Base-by-base conservation (phyloP, 2,888 invertebrate genomes). In the Melanargia galathea region DNA sequence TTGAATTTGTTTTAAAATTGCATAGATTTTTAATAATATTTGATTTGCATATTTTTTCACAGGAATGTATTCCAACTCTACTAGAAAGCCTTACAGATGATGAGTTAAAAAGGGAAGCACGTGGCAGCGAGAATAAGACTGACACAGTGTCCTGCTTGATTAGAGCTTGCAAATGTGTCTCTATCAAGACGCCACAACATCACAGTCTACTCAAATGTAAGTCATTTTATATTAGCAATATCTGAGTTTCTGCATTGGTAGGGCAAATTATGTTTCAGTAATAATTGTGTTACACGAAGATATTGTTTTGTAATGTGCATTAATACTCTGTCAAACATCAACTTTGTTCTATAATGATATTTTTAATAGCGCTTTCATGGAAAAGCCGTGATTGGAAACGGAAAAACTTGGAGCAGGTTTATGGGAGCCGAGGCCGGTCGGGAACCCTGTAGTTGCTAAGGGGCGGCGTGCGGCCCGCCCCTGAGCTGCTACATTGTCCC, bases 121-220 rank as follows among this genome's bases (percentile, higher is more conserved):
- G 98, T 81, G 93, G 93, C 16, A 96, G 95, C 79, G 98, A 98
- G 87, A 97, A 97, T 69, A 98, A 98, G 90, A 98, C 97, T 84
- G 99, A 99, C 89, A 96, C 97, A 57, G 96, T 99, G 71, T 97
- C 98, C 68, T 96, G 97, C 71, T 97, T 99, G 82, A 97, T 99
- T 68, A 96, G 97, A 88, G 96, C 97, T 43, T 95, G 97, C 72
- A 98, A 98, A 88, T 96, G 95, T 83, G 93, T 99, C 73, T 97
- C 97, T 20, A 94, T 95, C 43, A 94, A 97, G 74, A 94, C 98
- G 65, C 95, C 96, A 0, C 94, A 95, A 71, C 96, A 96, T 79
- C 97, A 98, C 75, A 97, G 86, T 75, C 80, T 94, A 68, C 88
- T 93, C 64, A 93, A 93, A 77, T 93, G 92, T 92, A 76, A 86